phyloP scores from a whole-genome alignment of 2,113 vertebrate species.

The Andinoacara biseriatus region DNA sequence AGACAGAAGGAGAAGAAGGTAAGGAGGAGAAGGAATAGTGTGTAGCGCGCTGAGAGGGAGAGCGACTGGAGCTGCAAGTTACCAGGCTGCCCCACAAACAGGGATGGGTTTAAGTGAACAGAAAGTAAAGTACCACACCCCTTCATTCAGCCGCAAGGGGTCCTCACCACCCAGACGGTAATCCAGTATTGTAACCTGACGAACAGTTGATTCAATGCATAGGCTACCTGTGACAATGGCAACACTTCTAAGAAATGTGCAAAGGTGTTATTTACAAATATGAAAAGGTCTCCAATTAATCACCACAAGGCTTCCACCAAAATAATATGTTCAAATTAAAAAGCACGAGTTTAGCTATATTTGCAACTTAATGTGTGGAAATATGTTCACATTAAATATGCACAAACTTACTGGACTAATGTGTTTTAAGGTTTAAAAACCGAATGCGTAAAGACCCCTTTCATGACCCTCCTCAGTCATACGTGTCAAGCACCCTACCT shows the following conservation, averaged over 20 bases:
- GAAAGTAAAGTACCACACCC: slow-evolving; percentile 85
- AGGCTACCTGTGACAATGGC: background rate
- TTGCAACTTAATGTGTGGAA: background rate
- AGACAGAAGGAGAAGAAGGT: slow-evolving; percentile 48
- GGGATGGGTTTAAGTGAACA: slow-evolving; percentile 81
- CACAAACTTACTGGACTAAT: background rate
- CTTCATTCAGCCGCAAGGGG: slow-evolving; percentile 87
- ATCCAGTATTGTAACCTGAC: background rate
- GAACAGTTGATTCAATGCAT: background rate
- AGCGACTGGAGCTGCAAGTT: slow-evolving; percentile 61
- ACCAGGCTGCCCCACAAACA: slow-evolving; percentile 70
- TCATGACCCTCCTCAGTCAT: background rate
- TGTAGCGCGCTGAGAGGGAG: slow-evolving; percentile 38
- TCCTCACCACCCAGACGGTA: slow-evolving; percentile 69
- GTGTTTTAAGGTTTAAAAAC: background rate
- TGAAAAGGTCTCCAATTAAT: background rate
- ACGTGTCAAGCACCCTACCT: background rate
- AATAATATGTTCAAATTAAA: background rate
- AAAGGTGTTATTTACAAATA: slow-evolving; percentile 16
- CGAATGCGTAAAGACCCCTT: background rate
- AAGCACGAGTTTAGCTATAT: background rate
- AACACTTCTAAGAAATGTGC: background rate
- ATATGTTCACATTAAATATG: background rate
- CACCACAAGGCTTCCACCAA: background rate
- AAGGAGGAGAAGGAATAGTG: slow-evolving; percentile 46